These are phyloP conservation scores for Ormyrus labotus DNA, from an alignment of 2,888 invertebrate species.

Conservation along the genomic window DNA sequence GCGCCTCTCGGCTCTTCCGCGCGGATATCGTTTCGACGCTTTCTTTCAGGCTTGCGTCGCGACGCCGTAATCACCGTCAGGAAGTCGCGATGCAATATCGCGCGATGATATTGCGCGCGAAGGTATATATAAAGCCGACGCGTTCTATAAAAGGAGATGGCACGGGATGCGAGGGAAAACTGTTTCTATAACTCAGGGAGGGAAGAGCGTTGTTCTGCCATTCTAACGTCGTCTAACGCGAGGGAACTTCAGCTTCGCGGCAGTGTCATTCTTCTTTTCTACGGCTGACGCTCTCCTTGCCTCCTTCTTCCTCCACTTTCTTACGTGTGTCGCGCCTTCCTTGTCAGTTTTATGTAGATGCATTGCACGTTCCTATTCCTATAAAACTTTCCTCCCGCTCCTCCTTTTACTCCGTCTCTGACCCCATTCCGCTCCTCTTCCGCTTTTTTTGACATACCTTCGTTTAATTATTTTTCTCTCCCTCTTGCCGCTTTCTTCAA, in stretches of 20 bases:
- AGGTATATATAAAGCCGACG: conserved; percentile 17
- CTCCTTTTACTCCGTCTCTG: neutral
- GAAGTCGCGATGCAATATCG: conserved; percentile 47
- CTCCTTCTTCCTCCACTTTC: too few relatives aligned
- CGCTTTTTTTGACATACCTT: conserved; percentile 32
- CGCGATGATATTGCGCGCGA: conserved; percentile 25
- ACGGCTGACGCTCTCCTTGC: conserved; percentile 4
- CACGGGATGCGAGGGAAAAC: neutral
- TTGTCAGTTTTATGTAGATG: conserved; percentile 56
- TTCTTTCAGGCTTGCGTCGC: neutral
- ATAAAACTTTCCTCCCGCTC: conserved; percentile 30
- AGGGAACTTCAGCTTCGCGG: conserved; percentile 32
- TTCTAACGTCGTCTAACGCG: conserved; percentile 27
- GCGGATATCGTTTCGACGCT: neutral
- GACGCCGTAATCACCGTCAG: conserved; percentile 38
- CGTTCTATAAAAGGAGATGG: conserved; percentile 10
- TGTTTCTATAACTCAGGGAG: neutral
- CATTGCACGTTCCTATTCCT: conserved; percentile 43
- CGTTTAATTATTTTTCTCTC: conserved; percentile 50
- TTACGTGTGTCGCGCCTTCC: neutral
- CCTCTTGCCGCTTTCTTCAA: conserved; percentile 27
- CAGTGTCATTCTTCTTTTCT: conserved; percentile 43
- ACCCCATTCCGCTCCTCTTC: conserved; percentile 9
- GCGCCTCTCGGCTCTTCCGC: neutral
- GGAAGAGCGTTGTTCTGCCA: conserved; percentile 35